These are phyloP conservation scores for Thecophora atra DNA, from an alignment of 2,888 invertebrate genomes.

Conservation along the genomic window DNA sequence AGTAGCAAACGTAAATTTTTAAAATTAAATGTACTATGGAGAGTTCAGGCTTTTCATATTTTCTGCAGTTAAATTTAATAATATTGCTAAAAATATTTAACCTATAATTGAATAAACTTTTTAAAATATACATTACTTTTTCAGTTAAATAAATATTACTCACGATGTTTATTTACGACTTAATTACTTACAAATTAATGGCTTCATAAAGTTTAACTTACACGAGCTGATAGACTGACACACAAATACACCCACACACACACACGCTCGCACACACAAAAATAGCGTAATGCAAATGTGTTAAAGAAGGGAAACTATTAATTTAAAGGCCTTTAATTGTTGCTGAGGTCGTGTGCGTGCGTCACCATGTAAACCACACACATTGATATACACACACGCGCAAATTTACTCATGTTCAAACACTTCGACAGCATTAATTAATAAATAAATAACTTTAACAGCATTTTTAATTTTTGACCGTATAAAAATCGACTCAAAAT, in stretches of 20 bases:
- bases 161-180: conserved; percentile 14
- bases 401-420: background rate
- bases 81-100: background rate
- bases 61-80: too few relatives aligned
- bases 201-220: conserved; percentile 9
- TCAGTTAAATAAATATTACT: conserved; percentile 5
- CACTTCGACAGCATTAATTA: background rate
- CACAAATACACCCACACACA: conserved; percentile 6
- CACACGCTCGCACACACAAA: background rate
- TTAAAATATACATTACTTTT: background rate
- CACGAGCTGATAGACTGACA: background rate
- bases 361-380: conserved; percentile 10
- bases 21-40: too few relatives aligned
- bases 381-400: conserved; percentile 3
- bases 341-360: conserved; percentile 24
- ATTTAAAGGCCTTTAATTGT: conserved; percentile 23
- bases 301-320: conserved; percentile 22
- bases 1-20: background rate
- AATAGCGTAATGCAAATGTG: background rate
- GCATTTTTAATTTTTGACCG: too few relatives aligned
- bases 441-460: background rate
- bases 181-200: conserved; percentile 21
- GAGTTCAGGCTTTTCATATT: too few relatives aligned
- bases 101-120: background rate
- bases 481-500: too few relatives aligned